These are phyloP conservation scores for Aulostomus chinensis DNA, from an alignment of 2,797 vertebrate genomes.

Conservation along the genomic window DNA sequence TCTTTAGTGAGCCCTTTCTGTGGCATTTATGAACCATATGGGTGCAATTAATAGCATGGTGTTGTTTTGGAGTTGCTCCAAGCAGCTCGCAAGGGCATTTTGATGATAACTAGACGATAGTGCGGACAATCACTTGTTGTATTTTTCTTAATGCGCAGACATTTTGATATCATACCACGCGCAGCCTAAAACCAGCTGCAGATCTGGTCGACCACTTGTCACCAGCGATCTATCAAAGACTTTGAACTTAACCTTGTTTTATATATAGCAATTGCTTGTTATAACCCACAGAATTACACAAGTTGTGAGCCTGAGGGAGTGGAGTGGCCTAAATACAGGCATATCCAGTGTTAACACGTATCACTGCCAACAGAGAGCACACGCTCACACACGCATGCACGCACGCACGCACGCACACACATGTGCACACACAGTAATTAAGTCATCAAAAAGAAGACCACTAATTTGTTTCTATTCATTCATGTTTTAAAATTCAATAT, in stretches of 20 bases:
- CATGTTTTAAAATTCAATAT: too few species aligned
- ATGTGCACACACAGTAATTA: constrained; percentile 34
- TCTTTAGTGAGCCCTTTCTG: too few species aligned
- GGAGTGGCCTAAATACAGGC: constrained; percentile 76
- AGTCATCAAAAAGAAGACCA: constrained; percentile 41
- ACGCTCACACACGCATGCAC: constrained; percentile 36
- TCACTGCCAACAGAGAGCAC: constrained; percentile 42
- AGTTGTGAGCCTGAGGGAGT: constrained; percentile 68
- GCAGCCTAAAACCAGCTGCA: not conserved
- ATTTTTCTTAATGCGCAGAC: too few species aligned
- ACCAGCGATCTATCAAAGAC: constrained; percentile 34
- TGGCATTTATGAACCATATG: constrained; percentile 50
- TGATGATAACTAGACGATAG: constrained; percentile 28
- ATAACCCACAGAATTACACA: constrained; percentile 68
- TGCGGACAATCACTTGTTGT: too few species aligned
- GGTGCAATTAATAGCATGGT: constrained; percentile 53
- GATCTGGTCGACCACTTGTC: constrained; percentile 26
- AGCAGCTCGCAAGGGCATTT: constrained; percentile 35
- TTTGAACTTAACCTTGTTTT: constrained; percentile 56
- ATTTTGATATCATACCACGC: too few species aligned
- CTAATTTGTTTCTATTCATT: constrained; percentile 14
- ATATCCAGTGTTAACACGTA: constrained; percentile 52
- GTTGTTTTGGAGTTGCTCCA: constrained; percentile 55
- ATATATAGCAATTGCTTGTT: constrained; percentile 56
- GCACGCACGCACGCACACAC: constrained; percentile 34